Base-by-base conservation (phyloP, 2,113 vertebrate genomes). In the Ivindomyrus marchei region DNA sequence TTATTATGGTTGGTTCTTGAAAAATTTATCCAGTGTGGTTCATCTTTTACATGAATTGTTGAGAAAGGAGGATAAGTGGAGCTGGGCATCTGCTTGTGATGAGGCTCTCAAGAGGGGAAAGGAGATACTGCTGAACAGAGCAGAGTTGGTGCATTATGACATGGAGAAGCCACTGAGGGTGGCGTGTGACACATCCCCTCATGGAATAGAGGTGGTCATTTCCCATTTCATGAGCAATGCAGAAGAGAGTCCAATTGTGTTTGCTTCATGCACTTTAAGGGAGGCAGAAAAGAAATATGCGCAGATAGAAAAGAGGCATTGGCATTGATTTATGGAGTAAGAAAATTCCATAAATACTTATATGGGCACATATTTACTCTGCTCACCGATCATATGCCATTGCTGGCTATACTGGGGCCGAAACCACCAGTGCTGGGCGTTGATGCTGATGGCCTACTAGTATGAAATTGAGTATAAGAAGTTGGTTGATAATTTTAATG, bases 221-320 rank as follows among this genome's bases (percentile, higher is more conserved):
- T 83, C 66, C 0, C 85, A 91, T 11, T 47, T 85, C 0, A 90
- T 70, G 77, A 66, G 56, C 6, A 50, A 90, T 89, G 77, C 53
- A 10, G 87, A 89, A 27, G 80, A 91, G 10, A 0, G 1, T n/a
- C 80, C 80, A 0, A 42, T 89, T 39, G 84, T 52, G 0, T 92
- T 91, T 3, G 24, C 87, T 15, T 92, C 88, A 15, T 1, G 21
- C 19, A 90, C 42, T 2, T 5, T 92, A 6, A 56, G 45, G 1
- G 70, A 87, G 19, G 42, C 88, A 1, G 62, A 90, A 4, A 39
- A 47, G 27, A 90, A 90, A 13, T 89, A 91, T 66, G 49, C 49
- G 8, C 88, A 91, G 84, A 91, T 91, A 42, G 88, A 90, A 21
- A n/a, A 0, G 85, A 91, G 24, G 85, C 74, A 0, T 19, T 92